Evolutionary conservation across 1,140 invertebrate species (phyloP).

Genomic region (Drosophila suzukii): DNA sequence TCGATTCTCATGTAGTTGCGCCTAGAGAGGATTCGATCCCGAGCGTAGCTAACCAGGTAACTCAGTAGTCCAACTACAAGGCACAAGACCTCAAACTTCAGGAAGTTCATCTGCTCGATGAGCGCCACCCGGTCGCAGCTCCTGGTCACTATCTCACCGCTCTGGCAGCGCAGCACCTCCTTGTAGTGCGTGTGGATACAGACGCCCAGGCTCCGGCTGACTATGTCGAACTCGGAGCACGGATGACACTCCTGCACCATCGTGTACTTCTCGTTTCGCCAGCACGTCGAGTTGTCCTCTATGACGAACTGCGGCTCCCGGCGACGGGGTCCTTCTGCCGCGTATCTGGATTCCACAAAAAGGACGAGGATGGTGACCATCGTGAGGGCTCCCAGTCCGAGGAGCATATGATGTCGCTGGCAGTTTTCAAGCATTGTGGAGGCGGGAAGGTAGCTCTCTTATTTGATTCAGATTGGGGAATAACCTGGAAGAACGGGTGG

Average conservation of each 20-base stretch:
- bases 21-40: constrained; percentile 81
- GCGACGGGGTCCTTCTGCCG: constrained; percentile 72
- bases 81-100: constrained; percentile 92
- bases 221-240: constrained; percentile 91
- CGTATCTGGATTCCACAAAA: constrained; percentile 90
- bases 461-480: no score
- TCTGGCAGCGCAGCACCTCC: constrained; percentile 89
- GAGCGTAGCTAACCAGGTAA: constrained; percentile 71
- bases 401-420: constrained; percentile 88
- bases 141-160: constrained; percentile 89
- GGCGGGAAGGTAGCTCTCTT: not conserved
- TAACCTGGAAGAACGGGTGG: not conserved
- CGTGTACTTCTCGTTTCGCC: constrained; percentile 88
- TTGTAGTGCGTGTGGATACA: constrained; percentile 90
- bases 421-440: constrained; percentile 88
- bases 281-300: constrained; percentile 91
- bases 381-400: constrained; percentile 87
- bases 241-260: constrained; percentile 91
- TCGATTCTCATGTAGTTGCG: constrained; percentile 85
- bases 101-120: constrained; percentile 91
- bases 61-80: constrained; percentile 88
- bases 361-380: constrained; percentile 90
- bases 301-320: constrained; percentile 86
- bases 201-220: constrained; percentile 89
- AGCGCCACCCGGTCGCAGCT: constrained; percentile 89